A percentile compares a stretch with the other conserved stretches of the same genome.
Evolutionary conservation across 2,113 vertebrate genomes (phyloP).

Genomic region (Oreocharis arfaki): DNA sequence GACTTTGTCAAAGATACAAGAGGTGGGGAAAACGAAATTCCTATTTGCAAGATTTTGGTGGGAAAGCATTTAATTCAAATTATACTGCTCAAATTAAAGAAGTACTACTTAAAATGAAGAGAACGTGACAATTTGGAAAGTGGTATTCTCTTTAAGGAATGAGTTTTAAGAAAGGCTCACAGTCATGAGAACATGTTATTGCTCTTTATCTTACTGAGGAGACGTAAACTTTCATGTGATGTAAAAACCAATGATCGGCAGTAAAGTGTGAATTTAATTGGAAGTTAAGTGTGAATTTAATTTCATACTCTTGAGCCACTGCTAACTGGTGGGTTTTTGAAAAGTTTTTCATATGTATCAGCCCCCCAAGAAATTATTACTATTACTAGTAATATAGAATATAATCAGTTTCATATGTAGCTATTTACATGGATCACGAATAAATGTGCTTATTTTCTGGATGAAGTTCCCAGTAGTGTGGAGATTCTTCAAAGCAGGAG

Average conservation of each 20-base stretch:
- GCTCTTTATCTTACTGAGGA: background rate
- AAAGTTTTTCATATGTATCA: background rate
- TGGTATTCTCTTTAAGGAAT: background rate
- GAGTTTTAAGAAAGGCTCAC: background rate
- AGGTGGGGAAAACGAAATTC: background rate
- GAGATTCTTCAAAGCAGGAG: background rate
- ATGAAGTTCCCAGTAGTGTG: background rate
- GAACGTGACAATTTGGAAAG: background rate
- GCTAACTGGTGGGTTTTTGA: background rate
- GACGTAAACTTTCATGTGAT: background rate
- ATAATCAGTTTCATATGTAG: background rate
- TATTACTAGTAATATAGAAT: background rate
- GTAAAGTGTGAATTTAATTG: background rate
- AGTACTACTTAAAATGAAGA: background rate
- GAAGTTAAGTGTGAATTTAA: background rate
- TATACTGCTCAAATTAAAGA: background rate
- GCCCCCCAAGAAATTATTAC: accelerated
- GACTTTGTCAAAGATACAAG: background rate
- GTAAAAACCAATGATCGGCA: background rate
- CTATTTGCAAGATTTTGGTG: background rate
- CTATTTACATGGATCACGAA: background rate
- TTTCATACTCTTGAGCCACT: background rate
- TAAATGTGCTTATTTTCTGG: background rate
- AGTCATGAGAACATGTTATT: background rate
- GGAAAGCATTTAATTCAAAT: background rate